These are phyloP conservation scores for Caenorhabditis zanzibari DNA, from an alignment of 2,888 invertebrate genomes.

Conservation along the genomic window DNA sequence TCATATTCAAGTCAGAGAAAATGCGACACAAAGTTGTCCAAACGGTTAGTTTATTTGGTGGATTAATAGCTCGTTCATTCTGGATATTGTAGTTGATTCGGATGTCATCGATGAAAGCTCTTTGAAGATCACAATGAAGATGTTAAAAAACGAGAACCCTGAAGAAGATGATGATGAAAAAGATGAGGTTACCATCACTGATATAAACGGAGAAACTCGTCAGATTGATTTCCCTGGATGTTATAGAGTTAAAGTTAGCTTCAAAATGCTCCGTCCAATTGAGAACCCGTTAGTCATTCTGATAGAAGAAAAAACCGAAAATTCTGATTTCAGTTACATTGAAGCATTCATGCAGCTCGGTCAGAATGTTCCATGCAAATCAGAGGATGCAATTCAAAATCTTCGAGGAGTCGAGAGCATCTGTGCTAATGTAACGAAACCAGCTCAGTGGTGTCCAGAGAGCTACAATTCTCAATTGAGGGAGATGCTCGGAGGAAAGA, in stretches of 20 bases:
- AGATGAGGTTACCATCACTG: conserved; percentile 68
- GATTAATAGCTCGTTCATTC: not conserved
- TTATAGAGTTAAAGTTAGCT: conserved; percentile 75
- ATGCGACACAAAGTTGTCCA: conserved; percentile 72
- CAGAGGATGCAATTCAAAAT: conserved; percentile 52
- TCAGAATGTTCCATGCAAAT: conserved; percentile 76
- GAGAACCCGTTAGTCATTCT: conserved; percentile 70
- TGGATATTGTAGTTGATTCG: conserved; percentile 65
- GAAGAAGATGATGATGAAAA: conserved; percentile 57
- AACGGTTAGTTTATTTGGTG: conserved; percentile 63
- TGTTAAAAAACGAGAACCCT: conserved; percentile 62
- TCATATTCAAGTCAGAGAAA: conserved; percentile 70
- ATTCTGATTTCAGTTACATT: conserved; percentile 70
- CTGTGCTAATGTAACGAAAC: conserved; percentile 76
- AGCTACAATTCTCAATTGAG: conserved; percentile 75
- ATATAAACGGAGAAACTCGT: conserved; percentile 68
- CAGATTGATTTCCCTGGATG: conserved; percentile 77
- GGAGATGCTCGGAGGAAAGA: conserved; percentile 73
- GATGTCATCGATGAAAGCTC: conserved; percentile 74
- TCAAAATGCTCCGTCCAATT: conserved; percentile 72
- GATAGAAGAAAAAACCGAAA: not conserved
- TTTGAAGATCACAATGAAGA: conserved; percentile 74
- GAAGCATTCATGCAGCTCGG: conserved; percentile 79
- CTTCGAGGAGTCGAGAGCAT: conserved; percentile 68
- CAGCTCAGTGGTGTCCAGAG: conserved; percentile 77